Evolutionary conservation across 1,140 invertebrate species (phyloP).

Genomic region (Bactericera cockerelli): DNA sequence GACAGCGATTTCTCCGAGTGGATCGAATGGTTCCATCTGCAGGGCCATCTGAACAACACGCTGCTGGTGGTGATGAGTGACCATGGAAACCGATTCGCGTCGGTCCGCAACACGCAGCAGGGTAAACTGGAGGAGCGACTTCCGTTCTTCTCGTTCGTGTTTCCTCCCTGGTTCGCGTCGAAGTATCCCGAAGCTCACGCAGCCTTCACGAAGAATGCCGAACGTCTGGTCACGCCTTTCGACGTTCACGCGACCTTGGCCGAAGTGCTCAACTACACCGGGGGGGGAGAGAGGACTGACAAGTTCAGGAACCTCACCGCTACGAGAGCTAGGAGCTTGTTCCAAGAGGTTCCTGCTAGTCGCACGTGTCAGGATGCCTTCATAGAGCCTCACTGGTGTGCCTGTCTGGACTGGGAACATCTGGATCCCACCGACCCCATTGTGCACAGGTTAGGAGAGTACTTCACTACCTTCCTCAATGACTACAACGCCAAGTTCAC

Average conservation of each 20-base stretch:
- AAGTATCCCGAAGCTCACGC: slow-evolving; percentile 39
- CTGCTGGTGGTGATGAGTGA: slow-evolving; percentile 74
- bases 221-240: slow-evolving; percentile 61
- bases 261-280: slow-evolving; percentile 41
- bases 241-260: slow-evolving; percentile 58
- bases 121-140: slow-evolving; percentile 79
- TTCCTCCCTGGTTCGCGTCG: too few species aligned
- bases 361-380: slow-evolving; percentile 73
- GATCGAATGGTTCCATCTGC: slow-evolving; percentile 39
- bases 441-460: slow-evolving; percentile 33
- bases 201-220: slow-evolving; percentile 48
- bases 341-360: slow-evolving; percentile 49
- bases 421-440: slow-evolving; percentile 30
- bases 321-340: too few species aligned
- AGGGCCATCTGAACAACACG: slow-evolving; percentile 53
- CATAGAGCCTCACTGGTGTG: slow-evolving; percentile 89
- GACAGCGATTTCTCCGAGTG: slow-evolving; percentile 57
- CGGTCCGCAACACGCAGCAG: slow-evolving; percentile 67
- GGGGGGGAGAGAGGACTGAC: slow-evolving; percentile 42
- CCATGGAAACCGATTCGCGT: slow-evolving; percentile 70
- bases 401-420: slow-evolving; percentile 63
- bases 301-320: too few species aligned
- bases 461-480: slow-evolving; percentile 47
- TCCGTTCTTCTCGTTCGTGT: slow-evolving; percentile 63
- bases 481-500: slow-evolving; percentile 14